Percentiles rank a stretch among this genome's conserved stretches.
Evolutionary conservation across 2,797 vertebrate genomes (phyloP).

Genomic region (Euthynnus affinis): DNA sequence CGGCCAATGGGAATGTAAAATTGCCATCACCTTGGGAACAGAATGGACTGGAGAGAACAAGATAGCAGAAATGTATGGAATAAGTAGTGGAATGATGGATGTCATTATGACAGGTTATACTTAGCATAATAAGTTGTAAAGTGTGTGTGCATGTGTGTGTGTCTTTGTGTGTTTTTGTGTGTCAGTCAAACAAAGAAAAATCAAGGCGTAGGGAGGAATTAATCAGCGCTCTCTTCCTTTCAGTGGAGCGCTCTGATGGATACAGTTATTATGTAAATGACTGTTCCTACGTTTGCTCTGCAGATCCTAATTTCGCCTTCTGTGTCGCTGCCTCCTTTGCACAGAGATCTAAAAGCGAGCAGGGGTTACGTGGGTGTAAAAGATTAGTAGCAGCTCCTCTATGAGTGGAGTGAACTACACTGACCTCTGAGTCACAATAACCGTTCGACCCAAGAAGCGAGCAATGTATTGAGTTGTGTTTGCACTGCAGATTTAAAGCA

Average conservation of each 20-base stretch:
- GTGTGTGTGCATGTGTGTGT: slow-evolving; percentile 8
- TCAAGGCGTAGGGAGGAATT: slow-evolving; percentile 59
- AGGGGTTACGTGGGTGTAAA: slow-evolving; percentile 67
- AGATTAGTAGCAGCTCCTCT: slow-evolving; percentile 65
- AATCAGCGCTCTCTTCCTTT: slow-evolving; percentile 59
- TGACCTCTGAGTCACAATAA: slow-evolving; percentile 75
- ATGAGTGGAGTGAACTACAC: slow-evolving; percentile 61
- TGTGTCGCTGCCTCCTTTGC: slow-evolving; percentile 52
- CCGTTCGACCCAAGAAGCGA: slow-evolving; percentile 40
- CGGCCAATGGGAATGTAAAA: slow-evolving; percentile 54
- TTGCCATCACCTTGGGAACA: slow-evolving; percentile 73
- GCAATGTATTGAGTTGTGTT: slow-evolving; percentile 23
- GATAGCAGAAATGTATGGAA: slow-evolving; percentile 51
- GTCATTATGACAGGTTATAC: slow-evolving; percentile 51
- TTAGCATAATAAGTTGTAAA: slow-evolving; percentile 52
- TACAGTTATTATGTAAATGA: slow-evolving; percentile 71
- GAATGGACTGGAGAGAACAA: slow-evolving; percentile 31
- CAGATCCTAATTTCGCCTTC: slow-evolving; percentile 66
- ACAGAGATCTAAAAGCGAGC: slow-evolving; percentile 57
- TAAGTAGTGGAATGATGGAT: slow-evolving; percentile 55
- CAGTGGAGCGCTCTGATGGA: slow-evolving; percentile 59
- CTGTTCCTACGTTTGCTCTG: slow-evolving; percentile 56
- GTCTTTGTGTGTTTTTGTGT: slow-evolving; percentile 23
- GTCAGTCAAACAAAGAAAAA: slow-evolving; percentile 64
- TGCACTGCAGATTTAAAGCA: slow-evolving; percentile 37